Conservation (phyloP, 2,113 vertebrate species). For the Micronycteris hirsuta region DNA sequence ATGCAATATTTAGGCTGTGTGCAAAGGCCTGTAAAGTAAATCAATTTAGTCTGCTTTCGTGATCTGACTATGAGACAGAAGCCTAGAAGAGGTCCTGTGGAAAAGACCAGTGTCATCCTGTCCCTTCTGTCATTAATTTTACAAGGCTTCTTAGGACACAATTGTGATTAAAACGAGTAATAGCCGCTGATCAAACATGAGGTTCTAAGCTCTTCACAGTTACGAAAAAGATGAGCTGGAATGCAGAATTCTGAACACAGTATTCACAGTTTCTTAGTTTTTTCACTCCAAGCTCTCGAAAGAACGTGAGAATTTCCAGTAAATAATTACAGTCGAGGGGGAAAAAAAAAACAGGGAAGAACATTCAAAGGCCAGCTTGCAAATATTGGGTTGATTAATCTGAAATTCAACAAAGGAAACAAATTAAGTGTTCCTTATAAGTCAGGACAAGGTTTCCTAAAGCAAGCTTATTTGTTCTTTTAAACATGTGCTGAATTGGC, state of each 20-base stretch:
- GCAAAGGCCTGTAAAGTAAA: conserved; percentile 83
- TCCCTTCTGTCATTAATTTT: conserved; percentile 70
- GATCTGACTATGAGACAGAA: conserved; percentile 84
- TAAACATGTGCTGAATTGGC: background rate
- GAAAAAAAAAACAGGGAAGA: conserved; percentile 18
- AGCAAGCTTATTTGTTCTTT: conserved; percentile 43
- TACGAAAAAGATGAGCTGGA: conserved; percentile 75
- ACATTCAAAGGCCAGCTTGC: conserved; percentile 58
- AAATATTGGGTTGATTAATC: conserved; percentile 60
- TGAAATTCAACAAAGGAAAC: conserved; percentile 43
- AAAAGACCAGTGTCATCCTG: conserved; percentile 65
- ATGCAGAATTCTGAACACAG: conserved; percentile 59
- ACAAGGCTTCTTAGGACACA: conserved; percentile 75
- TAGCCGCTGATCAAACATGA: conserved; percentile 69
- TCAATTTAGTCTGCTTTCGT: conserved; percentile 81
- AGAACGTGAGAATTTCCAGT: conserved; percentile 64
- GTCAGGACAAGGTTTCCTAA: conserved; percentile 32
- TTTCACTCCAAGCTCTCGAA: conserved; percentile 72
- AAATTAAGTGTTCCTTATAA: conserved; percentile 65
- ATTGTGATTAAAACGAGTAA: conserved; percentile 76
- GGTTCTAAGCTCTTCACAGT: conserved; percentile 70
- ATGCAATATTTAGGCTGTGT: conserved; percentile 83
- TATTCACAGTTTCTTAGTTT: conserved; percentile 71
- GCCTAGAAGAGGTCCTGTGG: conserved; percentile 73
- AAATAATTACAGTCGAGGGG: conserved; percentile 59